Base-by-base conservation (phyloP, 2,888 invertebrate species). In the Sinelater perroti region DNA sequence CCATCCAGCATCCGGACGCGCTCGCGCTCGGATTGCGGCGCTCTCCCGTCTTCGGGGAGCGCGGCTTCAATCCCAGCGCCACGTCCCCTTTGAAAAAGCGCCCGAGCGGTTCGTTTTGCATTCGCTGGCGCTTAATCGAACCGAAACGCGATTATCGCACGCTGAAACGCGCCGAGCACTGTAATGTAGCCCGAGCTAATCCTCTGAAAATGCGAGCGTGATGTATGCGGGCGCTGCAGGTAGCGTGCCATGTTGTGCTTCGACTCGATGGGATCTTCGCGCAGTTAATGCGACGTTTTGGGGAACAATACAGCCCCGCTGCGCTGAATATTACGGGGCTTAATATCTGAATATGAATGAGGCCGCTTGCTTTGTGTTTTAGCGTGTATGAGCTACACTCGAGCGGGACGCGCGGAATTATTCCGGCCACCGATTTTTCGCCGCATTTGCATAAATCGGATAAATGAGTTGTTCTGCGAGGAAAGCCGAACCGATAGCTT, bases 331-430 rank as follows among this genome's bases (percentile, higher is more conserved):
- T 21, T 24, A 40, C 40, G 40, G 26, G 24, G 40, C 11, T 40
- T 40, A 24, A 24, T 40, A 40, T 40, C 24, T 40, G 40, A 40
- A 40, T 40, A 40, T 40, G 40, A 40, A 40, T 40, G 40, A 40
- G 40, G 14, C 18, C 5, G 24, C 40, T 24, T 26, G n/a, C n/a
- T n/a, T n/a, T n/a, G n/a, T n/a, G n/a, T n/a, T n/a, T n/a, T n/a
- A n/a, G n/a, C n/a, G n/a, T n/a, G n/a, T n/a, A n/a, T n/a, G n/a
- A n/a, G n/a, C n/a, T n/a, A n/a, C n/a, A n/a, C n/a, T n/a, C n/a
- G n/a, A n/a, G n/a, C n/a, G n/a, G n/a, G n/a, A n/a, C n/a, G n/a
- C n/a, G n/a, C n/a, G n/a, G n/a, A n/a, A n/a, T n/a, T n/a, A n/a
- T n/a, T n/a, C n/a, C n/a, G n/a, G n/a, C n/a, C n/a, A n/a, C n/a